Percentiles rank a stretch among this genome's conserved stretches.
Conservation (phyloP, 2,797 vertebrate genomes). For the Parauchenoglanis ngamensis region DNA sequence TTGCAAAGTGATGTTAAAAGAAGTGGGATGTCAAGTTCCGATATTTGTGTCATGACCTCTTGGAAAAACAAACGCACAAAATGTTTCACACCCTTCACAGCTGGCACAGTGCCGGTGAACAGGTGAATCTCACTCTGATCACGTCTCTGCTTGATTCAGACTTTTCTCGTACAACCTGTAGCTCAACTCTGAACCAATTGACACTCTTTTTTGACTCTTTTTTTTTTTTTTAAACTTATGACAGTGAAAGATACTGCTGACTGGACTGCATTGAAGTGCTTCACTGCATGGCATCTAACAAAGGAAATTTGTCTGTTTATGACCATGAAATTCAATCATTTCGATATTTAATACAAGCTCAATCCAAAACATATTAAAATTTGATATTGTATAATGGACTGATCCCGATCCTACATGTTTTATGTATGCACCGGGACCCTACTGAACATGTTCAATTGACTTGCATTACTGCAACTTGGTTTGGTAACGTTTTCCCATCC, state of each 20-base stretch:
- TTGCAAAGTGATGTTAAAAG: slow-evolving; percentile 17
- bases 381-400: not conserved
- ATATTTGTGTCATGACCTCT: slow-evolving; percentile 33
- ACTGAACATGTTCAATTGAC: not conserved
- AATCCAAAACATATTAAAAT: not conserved
- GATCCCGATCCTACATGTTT: slow-evolving; percentile 5
- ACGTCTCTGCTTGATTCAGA: slow-evolving; percentile 3
- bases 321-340: slow-evolving; percentile 5
- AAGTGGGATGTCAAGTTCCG: slow-evolving; percentile 32
- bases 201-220: not conserved
- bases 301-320: not conserved
- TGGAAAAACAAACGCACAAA: slow-evolving; percentile 40
- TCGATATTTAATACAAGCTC: not conserved
- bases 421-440: not conserved
- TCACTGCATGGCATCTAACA: not conserved
- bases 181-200: not conserved
- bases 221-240: not conserved
- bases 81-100: slow-evolving; percentile 25
- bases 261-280: not conserved
- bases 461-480: not conserved
- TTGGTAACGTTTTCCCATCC: slow-evolving; percentile 41
- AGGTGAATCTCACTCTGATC: slow-evolving; percentile 5
- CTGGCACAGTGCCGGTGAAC: slow-evolving; percentile 9
- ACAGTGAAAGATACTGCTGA: not conserved
- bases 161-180: slow-evolving; percentile 20